A percentile compares a stretch with the other conserved stretches of the same genome.
Evolutionary conservation across 2,113 vertebrate species (phyloP).

Genomic region (Myotis davidii): DNA sequence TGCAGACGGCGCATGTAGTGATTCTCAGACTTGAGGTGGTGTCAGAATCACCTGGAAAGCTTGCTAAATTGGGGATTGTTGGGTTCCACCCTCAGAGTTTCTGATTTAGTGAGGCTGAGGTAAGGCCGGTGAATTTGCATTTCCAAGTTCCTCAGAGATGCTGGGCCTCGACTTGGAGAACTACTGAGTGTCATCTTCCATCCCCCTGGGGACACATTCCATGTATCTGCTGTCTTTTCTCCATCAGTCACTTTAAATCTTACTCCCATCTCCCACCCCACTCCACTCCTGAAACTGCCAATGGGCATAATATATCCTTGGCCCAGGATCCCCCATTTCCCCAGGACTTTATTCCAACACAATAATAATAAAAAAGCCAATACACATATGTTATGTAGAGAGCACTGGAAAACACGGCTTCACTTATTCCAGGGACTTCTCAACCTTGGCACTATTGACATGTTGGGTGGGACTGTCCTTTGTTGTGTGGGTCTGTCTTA

Average conservation of each 20-base stretch:
- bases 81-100: neutral
- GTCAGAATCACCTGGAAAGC: accelerated
- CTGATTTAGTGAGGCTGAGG: neutral
- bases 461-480: neutral
- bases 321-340: neutral
- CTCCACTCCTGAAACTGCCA: neutral
- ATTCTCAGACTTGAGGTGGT: neutral
- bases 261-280: neutral
- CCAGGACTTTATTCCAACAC: neutral
- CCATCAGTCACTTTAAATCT: neutral
- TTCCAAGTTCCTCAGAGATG: neutral
- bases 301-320: neutral
- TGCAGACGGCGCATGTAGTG: neutral
- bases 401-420: neutral
- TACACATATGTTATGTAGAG: neutral
- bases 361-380: neutral
- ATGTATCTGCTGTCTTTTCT: neutral
- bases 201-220: accelerated
- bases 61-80: neutral
- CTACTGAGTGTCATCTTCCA: neutral
- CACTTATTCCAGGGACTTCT: neutral
- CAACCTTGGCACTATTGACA: neutral
- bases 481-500: neutral
- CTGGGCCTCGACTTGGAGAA: neutral
- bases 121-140: neutral